Base-by-base conservation (phyloP, 2,797 vertebrate species). In the Crypturellus tataupa region DNA sequence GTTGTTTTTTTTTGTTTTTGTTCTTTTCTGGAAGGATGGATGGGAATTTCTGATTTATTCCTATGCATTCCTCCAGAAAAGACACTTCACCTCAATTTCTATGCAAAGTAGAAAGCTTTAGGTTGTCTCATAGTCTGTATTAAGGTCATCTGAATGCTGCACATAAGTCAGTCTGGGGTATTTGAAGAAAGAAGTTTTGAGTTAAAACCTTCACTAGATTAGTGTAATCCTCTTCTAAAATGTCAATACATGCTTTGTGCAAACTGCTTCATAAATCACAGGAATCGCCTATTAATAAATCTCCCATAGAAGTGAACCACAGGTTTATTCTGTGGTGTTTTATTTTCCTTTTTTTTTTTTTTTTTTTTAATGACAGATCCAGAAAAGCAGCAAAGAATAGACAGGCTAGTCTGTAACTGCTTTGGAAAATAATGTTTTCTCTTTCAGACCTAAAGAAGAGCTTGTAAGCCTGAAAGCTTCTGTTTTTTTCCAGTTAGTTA, bases 11-110 rank as follows among this genome's bases (percentile, higher is more conserved):
- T 88, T 94, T 67, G 55, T 88, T 87, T 93, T 96, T 90, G 51
- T 88, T 91, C 82, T 94, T 94, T 93, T 94, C 78, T 94, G 80
- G 80, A 92, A 70, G 73, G 93, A 46, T 64, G 39, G 82, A 83
- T 88, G 87, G 73, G 87, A 88, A 90, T 91, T 82, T 91, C 55
- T 92, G 91, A 94, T 92, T 92, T 91, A 93, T 84, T 92, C 80
- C 79, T 62, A 37, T 87, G 87, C 62, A 23, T 79, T 85, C 89
- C 63, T 87, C 85, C 62, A 75, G 72, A 59, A 87, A 35, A 95
- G 60, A 91, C 7, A 2, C 29, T 64, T 73, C 84, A 39, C 80
- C 73, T 86, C 73, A 42, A 86, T 95, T 91, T 94, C 77, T 77
- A 73, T 88, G 94, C 91, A 92, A 88, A 95, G 42, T 42, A 86